A percentile compares a stretch with the other conserved stretches of the same genome.
phyloP scores from a whole-genome alignment of 2,113 vertebrate genomes.

The Chaenogobius annularis region DNA sequence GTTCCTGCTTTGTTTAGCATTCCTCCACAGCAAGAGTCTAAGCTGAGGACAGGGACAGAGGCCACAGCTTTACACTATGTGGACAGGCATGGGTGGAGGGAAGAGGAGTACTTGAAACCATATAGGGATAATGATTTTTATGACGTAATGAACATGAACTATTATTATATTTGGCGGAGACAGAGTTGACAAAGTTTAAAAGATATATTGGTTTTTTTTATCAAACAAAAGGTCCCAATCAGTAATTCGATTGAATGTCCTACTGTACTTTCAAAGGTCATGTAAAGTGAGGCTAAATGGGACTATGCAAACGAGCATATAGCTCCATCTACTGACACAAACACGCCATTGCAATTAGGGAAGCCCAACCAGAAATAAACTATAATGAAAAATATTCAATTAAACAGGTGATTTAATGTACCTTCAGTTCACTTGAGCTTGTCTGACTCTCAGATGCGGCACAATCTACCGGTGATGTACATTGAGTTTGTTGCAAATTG shows the following conservation, averaged over 20 bases:
- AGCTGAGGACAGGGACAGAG: slow-evolving; percentile 4
- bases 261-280: too few relatives aligned
- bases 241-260: not conserved
- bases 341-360: slow-evolving; percentile 16
- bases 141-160: not conserved
- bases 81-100: not conserved
- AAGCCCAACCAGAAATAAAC: not conserved
- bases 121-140: not conserved
- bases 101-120: not conserved
- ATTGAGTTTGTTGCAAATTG: slow-evolving; percentile 20
- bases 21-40: slow-evolving; percentile 29
- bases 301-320: not conserved
- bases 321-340: slow-evolving; percentile 49
- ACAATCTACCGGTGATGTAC: not conserved
- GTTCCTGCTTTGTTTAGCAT: slow-evolving; percentile 60
- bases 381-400: not conserved
- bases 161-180: not conserved
- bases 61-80: not conserved
- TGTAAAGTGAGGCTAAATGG: not conserved
- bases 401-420: not conserved
- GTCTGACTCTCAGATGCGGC: not conserved
- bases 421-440: not conserved
- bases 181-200: not conserved
- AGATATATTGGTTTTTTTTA: not conserved
- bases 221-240: not conserved